These are phyloP conservation scores for Entomyzon cyanotis DNA, from an alignment of 2,113 vertebrate species.

Conservation along the genomic window DNA sequence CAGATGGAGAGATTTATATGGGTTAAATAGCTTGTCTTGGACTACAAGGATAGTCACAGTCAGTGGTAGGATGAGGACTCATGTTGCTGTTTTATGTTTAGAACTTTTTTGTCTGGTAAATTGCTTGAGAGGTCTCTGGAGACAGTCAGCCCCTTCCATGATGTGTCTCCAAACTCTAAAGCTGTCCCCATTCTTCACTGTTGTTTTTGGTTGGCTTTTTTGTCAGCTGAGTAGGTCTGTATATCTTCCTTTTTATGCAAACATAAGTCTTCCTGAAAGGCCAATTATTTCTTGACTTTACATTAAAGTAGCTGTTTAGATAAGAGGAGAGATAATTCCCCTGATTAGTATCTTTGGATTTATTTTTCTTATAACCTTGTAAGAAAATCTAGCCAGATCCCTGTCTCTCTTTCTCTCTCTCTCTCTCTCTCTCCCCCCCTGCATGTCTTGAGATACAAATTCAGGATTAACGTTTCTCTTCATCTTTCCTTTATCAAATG, in stretches of 20 bases:
- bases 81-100: not conserved
- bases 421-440: not conserved
- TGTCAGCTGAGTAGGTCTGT: not conserved
- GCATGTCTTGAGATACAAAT: slow-evolving; percentile 49
- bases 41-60: not conserved
- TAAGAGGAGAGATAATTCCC: not conserved
- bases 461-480: slow-evolving; percentile 49
- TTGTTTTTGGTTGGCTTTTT: not conserved
- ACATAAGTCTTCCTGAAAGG: not conserved
- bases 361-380: slow-evolving; percentile 46
- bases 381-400: slow-evolving; percentile 39
- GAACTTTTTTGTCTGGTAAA: not conserved
- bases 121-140: not conserved
- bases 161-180: not conserved
- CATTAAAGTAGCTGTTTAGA: slow-evolving; percentile 31
- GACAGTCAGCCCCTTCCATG: not conserved
- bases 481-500: slow-evolving; percentile 30
- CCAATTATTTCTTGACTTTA: slow-evolving; percentile 44
- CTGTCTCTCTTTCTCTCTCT: not conserved
- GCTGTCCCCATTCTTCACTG: not conserved
- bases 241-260: not conserved
- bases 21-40: not conserved
- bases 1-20: not conserved
- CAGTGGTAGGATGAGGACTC: not conserved
- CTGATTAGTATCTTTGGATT: not conserved